phyloP scores from a whole-genome alignment of 2,888 invertebrate genomes.

The Zeuzera pyrina region DNA sequence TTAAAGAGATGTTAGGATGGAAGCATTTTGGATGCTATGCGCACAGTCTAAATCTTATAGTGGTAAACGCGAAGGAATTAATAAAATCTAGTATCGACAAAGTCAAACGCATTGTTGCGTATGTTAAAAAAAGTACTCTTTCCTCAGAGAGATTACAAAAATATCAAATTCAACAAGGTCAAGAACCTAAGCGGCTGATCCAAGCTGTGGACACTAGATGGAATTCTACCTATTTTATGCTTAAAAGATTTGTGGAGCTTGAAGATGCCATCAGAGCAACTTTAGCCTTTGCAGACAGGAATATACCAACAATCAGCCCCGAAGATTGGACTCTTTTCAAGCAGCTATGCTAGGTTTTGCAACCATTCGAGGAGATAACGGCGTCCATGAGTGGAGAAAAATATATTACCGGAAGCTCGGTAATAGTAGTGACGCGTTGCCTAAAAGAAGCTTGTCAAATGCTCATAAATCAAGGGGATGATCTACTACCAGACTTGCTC shows the following conservation, averaged over 20 bases:
- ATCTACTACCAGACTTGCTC: no score
- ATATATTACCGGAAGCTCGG: slow-evolving; percentile 17
- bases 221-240: slow-evolving; percentile 21
- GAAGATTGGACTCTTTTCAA: slow-evolving; percentile 16
- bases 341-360: slow-evolving; percentile 6
- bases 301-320: slow-evolving; percentile 11
- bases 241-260: slow-evolving; percentile 17
- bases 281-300: slow-evolving; percentile 10
- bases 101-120: slow-evolving; percentile 13
- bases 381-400: slow-evolving; percentile 5
- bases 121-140: slow-evolving; percentile 16
- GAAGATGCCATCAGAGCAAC: slow-evolving; percentile 16
- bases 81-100: background rate
- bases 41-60: slow-evolving; percentile 17
- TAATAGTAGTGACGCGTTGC: slow-evolving; percentile 16
- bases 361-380: background rate
- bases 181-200: slow-evolving; percentile 14
- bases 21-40: slow-evolving; percentile 23
- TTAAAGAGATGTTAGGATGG: slow-evolving; percentile 14
- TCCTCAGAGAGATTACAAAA: slow-evolving; percentile 16
- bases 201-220: slow-evolving; percentile 22
- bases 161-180: slow-evolving; percentile 16
- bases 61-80: slow-evolving; percentile 10
- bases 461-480: background rate
- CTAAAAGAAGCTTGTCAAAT: slow-evolving; percentile 5